A percentile compares a stretch with the other conserved stretches of the same genome.
These are phyloP conservation scores for Sebastes goodei DNA, from an alignment of 2,797 vertebrate species.

Conservation along the genomic window DNA sequence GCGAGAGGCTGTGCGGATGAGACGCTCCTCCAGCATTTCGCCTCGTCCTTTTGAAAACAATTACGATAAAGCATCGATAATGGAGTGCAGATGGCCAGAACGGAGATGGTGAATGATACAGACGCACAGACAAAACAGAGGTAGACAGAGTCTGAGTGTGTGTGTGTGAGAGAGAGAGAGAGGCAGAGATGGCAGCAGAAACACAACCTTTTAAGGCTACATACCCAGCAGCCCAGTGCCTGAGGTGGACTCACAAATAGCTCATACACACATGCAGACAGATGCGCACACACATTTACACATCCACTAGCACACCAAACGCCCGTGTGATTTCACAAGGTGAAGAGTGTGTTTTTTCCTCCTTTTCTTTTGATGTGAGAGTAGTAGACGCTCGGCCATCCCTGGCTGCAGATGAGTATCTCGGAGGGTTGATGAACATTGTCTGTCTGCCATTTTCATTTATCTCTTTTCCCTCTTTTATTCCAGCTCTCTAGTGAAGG, in stretches of 20 bases:
- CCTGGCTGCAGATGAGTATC: conserved; percentile 58
- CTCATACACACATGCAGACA: conserved; percentile 71
- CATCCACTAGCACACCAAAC: conserved; percentile 43
- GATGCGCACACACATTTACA: conserved; percentile 44
- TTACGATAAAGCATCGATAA: conserved; percentile 62
- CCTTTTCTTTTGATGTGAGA: conserved; percentile 50
- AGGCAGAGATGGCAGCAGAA: conserved; percentile 70
- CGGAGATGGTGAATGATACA: conserved; percentile 36
- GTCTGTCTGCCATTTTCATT: conserved; percentile 57
- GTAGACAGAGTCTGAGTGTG: conserved; percentile 20
- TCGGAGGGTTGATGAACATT: conserved; percentile 58
- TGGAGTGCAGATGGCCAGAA: conserved; percentile 47
- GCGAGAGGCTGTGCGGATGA: conserved; percentile 50
- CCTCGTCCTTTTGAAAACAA: conserved; percentile 50
- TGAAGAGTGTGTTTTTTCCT: conserved; percentile 31
- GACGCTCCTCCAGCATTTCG: conserved; percentile 48
- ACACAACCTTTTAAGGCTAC: conserved; percentile 86
- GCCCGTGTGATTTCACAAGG: conserved; percentile 62
- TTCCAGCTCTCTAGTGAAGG: conserved; percentile 39
- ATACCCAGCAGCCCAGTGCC: conserved; percentile 77
- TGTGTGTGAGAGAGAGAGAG: conserved; percentile 4
- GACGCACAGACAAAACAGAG: conserved; percentile 51
- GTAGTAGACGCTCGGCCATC: conserved; percentile 37
- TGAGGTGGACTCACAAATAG: conserved; percentile 81
- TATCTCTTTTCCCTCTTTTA: conserved; percentile 33